Conservation (phyloP, 2,797 vertebrate genomes). For the Lithobates sylvaticus region DNA sequence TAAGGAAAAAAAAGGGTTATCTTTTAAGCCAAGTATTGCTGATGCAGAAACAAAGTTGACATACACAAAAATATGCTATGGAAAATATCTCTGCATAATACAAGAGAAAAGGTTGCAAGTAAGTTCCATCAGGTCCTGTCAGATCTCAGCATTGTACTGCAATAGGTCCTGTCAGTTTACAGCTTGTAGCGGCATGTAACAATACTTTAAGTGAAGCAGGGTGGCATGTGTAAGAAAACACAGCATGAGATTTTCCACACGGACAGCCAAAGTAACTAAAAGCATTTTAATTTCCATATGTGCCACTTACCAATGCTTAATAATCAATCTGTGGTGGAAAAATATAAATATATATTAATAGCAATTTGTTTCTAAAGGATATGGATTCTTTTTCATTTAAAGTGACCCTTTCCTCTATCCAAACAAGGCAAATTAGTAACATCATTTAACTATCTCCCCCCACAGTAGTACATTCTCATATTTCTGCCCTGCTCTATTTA, state of each 20-base stretch:
- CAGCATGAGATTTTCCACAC: slow-evolving; percentile 43
- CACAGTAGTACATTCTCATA: no score
- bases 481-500: no score
- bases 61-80: slow-evolving; percentile 4
- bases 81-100: slow-evolving; percentile 10
- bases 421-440: background rate
- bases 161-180: slow-evolving; percentile 52
- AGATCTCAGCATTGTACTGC: slow-evolving; percentile 25
- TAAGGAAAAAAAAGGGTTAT: background rate
- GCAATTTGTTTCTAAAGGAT: background rate
- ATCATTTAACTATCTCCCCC: background rate
- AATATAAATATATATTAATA: background rate
- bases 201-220: slow-evolving; percentile 51
- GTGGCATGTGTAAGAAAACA: slow-evolving; percentile 45
- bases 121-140: slow-evolving; percentile 45
- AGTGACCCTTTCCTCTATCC: background rate
- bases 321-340: slow-evolving; percentile 24
- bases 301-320: slow-evolving; percentile 18
- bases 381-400: background rate
- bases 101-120: slow-evolving; percentile 27
- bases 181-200: slow-evolving; percentile 49
- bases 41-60: slow-evolving; percentile 22
- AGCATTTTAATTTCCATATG: slow-evolving; percentile 42
- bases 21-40: slow-evolving; percentile 1
- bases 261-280: slow-evolving; percentile 34